Evolutionary conservation across 2,797 vertebrate genomes (phyloP).

Genomic region (Gadopsis marmoratus): DNA sequence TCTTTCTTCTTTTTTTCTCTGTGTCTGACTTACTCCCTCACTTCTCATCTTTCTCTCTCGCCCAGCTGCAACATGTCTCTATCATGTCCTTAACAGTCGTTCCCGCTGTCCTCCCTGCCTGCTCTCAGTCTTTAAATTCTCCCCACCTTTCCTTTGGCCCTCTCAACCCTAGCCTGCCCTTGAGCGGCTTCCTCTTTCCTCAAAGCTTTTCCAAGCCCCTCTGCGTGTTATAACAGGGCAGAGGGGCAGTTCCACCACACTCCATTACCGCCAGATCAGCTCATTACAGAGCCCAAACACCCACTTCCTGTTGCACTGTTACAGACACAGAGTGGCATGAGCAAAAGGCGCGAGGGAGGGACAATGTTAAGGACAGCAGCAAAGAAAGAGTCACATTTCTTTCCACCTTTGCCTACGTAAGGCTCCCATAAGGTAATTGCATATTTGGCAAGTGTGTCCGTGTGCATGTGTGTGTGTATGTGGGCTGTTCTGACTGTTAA

Average conservation of each 20-base stretch:
- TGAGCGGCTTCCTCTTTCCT: conserved; percentile 28
- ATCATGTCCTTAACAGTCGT: conserved; percentile 44
- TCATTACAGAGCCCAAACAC: conserved; percentile 81
- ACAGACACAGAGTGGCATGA: conserved; percentile 46
- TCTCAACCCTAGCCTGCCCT: conserved; percentile 16
- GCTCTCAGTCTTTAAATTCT: conserved; percentile 19
- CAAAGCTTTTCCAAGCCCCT: conserved; percentile 43
- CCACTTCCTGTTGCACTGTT: conserved; percentile 78
- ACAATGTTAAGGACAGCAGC: conserved; percentile 11
- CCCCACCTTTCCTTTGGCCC: conserved; percentile 15
- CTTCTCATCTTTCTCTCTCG: conserved; percentile 43
- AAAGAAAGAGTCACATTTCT: conserved; percentile 27
- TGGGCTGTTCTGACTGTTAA: conserved; percentile 60
- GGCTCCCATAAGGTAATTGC: conserved; percentile 30
- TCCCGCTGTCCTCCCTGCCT: conserved; percentile 36
- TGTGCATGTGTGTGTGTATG: conserved; percentile 31
- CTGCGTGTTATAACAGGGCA: conserved; percentile 57
- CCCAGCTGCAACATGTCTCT: conserved; percentile 43
- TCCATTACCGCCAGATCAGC: conserved; percentile 79
- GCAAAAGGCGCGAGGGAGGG: conserved; percentile 28
- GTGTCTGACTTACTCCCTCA: conserved; percentile 35
- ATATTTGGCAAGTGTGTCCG: conserved; percentile 34
- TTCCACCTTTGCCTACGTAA: conserved; percentile 38
- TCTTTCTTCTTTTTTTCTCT: conserved; percentile 47
- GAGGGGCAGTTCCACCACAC: conserved; percentile 72